phyloP scores from a whole-genome alignment of 2,113 vertebrate genomes.

The Pangasianodon gigas region DNA sequence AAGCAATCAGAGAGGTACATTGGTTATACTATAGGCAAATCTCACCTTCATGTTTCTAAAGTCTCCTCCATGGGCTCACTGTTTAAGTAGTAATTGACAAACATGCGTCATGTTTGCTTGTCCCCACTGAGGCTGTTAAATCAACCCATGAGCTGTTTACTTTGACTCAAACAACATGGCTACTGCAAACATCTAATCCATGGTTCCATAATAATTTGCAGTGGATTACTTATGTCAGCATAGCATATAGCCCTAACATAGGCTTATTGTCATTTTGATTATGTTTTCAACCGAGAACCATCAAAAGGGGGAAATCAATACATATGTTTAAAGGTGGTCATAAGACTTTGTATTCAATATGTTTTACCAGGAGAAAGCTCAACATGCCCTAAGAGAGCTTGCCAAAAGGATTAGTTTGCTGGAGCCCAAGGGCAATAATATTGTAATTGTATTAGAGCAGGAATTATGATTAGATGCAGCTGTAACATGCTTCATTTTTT shows the following conservation, averaged over 20 bases:
- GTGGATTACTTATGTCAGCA: neutral
- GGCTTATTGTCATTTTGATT: constrained; percentile 63
- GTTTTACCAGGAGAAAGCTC: constrained; percentile 34
- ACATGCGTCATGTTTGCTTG: constrained; percentile 1
- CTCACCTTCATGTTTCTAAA: neutral
- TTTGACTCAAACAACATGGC: neutral
- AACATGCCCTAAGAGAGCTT: neutral
- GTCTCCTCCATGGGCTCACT: neutral
- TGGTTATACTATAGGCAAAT: neutral
- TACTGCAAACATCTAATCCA: neutral
- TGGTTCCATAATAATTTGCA: neutral
- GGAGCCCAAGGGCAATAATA: neutral
- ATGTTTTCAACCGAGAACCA: constrained; percentile 67
- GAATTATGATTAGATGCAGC: neutral
- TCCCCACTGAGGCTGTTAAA: neutral
- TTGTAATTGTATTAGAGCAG: neutral
- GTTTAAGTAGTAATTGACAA: neutral
- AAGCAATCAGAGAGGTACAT: neutral
- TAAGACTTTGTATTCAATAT: constrained; percentile 70
- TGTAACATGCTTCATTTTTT: neutral
- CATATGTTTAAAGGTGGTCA: constrained; percentile 70
- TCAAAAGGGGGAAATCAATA: constrained; percentile 76
- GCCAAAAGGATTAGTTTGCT: neutral
- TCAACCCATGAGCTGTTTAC: neutral
- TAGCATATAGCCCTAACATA: neutral